These are phyloP conservation scores for Numenius arquata DNA, from an alignment of 2,113 vertebrate species.

Conservation along the genomic window DNA sequence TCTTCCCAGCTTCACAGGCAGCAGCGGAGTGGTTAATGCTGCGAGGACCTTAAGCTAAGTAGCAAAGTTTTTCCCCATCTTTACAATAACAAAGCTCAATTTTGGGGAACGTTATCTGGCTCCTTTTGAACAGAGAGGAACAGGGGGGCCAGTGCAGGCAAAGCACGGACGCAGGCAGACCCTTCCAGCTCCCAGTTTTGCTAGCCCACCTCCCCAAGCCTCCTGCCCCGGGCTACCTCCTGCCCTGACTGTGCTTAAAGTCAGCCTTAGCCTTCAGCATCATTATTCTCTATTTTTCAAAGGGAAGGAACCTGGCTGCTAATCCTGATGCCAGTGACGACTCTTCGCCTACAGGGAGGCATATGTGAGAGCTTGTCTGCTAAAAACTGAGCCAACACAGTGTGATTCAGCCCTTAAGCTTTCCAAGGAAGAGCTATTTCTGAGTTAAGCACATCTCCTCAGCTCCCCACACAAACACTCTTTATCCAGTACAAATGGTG, in stretches of 20 bases:
- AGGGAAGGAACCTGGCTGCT: constrained; percentile 50
- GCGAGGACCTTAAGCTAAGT: background rate
- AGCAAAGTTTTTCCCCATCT: background rate
- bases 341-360: constrained; percentile 59
- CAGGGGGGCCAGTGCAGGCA: background rate
- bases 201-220: background rate
- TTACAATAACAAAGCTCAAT: background rate
- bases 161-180: fast-evolving
- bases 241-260: background rate
- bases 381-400: constrained; percentile 65
- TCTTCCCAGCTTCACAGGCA: background rate
- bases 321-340: constrained; percentile 30
- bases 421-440: constrained; percentile 68
- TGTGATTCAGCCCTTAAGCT: constrained; percentile 65
- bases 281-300: background rate
- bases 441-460: constrained; percentile 18
- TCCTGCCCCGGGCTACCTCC: background rate
- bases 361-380: constrained; percentile 60
- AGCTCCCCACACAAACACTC: constrained; percentile 44
- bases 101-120: fast-evolving
- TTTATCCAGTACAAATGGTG: background rate
- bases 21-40: background rate
- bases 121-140: background rate
- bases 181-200: background rate
- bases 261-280: background rate